These are phyloP conservation scores for Magallana angulata DNA, from an alignment of 1,140 invertebrate species.

Conservation along the genomic window DNA sequence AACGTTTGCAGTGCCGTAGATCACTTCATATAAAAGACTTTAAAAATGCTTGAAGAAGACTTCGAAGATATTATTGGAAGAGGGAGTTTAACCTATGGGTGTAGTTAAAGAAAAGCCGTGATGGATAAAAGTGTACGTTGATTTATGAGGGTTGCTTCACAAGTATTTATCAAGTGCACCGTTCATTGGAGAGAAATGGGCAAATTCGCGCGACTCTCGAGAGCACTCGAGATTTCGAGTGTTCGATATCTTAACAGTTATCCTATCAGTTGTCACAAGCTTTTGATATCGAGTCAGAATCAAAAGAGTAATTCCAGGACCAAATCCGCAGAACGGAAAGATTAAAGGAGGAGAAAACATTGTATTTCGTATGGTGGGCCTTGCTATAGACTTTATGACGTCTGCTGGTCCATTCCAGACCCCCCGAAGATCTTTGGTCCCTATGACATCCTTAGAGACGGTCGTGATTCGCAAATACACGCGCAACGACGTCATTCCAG, in stretches of 20 bases:
- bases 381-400: not conserved
- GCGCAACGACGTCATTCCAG: not conserved
- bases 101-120: slow-evolving; percentile 31
- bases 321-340: slow-evolving; percentile 19
- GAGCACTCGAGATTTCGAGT: slow-evolving; percentile 10
- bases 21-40: not conserved
- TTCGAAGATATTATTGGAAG: not conserved
- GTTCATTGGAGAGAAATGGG: slow-evolving; percentile 21
- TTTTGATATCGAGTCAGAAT: slow-evolving; percentile 25
- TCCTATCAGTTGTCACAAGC: slow-evolving; percentile 11
- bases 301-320: slow-evolving; percentile 16
- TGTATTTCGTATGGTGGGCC: not conserved
- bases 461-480: not conserved
- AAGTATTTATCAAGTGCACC: slow-evolving; percentile 30
- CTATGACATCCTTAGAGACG: not conserved
- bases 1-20: not conserved
- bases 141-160: slow-evolving; percentile 18
- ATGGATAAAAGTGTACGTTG: slow-evolving; percentile 21
- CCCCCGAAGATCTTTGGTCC: not conserved
- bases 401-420: slow-evolving; percentile 17
- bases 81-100: slow-evolving; percentile 10
- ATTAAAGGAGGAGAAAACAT: slow-evolving; percentile 9
- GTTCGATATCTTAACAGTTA: slow-evolving; percentile 32
- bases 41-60: not conserved
- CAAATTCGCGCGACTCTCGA: slow-evolving; percentile 27